Conservation (phyloP, 2,888 invertebrate species). For the Leptura quadrifasciata region DNA sequence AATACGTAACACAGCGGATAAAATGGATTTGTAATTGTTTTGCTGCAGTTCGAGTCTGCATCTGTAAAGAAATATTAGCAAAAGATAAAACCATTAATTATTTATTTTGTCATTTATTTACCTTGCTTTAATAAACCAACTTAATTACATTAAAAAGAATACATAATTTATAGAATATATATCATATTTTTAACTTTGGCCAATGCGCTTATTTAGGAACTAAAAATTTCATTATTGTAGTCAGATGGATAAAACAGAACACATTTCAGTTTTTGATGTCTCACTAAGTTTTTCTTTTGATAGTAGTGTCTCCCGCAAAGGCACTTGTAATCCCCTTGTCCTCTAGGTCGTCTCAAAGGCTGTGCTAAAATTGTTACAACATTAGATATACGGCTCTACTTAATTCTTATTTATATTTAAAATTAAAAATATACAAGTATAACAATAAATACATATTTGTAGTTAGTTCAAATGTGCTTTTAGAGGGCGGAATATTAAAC, state of each 20-base stretch:
- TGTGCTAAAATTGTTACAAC: conserved; percentile 26
- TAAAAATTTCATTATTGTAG: conserved; percentile 5
- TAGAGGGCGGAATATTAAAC: too few species aligned
- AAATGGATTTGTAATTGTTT: too few species aligned
- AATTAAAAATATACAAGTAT: neutral
- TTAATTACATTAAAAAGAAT: too few species aligned
- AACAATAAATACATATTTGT: neutral
- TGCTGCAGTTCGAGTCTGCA: too few species aligned
- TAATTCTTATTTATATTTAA: conserved; percentile 1
- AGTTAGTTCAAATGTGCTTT: too few species aligned
- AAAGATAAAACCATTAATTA: too few species aligned
- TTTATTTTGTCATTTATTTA: too few species aligned
- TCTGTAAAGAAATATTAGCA: too few species aligned
- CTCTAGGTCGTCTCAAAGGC: conserved; percentile 61
- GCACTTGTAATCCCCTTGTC: conserved; percentile 62
- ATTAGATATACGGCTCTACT: neutral
- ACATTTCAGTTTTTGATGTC: conserved; percentile 65
- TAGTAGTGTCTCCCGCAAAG: conserved; percentile 65
- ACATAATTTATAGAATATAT: too few species aligned
- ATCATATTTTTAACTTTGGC: too few species aligned
- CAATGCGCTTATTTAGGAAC: neutral
- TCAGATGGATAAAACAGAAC: conserved; percentile 30
- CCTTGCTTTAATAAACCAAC: too few species aligned
- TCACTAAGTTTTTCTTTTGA: conserved; percentile 65
- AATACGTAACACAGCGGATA: too few species aligned